phyloP scores from a whole-genome alignment of 1,140 invertebrate species.

The Camponotus floridanus region DNA sequence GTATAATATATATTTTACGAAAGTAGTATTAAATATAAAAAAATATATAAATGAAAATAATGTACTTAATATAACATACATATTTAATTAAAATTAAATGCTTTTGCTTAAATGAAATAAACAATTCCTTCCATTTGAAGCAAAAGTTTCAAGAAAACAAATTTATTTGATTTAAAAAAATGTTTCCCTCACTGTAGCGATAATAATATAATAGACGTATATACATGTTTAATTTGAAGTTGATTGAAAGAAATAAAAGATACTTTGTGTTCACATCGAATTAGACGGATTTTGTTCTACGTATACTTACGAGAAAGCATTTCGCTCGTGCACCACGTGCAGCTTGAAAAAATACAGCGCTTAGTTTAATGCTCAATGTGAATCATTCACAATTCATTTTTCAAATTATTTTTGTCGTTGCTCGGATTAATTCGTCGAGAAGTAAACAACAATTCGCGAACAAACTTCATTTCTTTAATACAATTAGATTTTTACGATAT shows the following conservation, averaged over 20 bases:
- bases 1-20: too few species aligned
- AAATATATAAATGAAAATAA: too few species aligned
- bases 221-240: not conserved
- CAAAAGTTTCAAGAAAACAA: too few species aligned
- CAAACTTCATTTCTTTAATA: not conserved
- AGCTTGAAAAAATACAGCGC: constrained; percentile 68
- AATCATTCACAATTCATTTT: constrained; percentile 21
- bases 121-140: too few species aligned
- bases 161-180: too few species aligned
- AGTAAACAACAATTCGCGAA: not conserved
- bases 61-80: too few species aligned
- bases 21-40: too few species aligned
- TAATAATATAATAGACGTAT: not conserved
- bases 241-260: constrained; percentile 11
- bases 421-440: not conserved
- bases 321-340: constrained; percentile 53
- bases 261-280: constrained; percentile 29
- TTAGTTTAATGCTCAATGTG: constrained; percentile 28
- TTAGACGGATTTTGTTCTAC: constrained; percentile 9
- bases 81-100: too few species aligned
- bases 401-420: not conserved
- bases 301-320: constrained; percentile 67
- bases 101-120: too few species aligned
- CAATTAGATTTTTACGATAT: not conserved
- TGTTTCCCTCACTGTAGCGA: too few species aligned